A percentile compares a stretch with the other conserved stretches of the same genome.
Conservation (phyloP, 2,113 vertebrate species). For the Dermatemys mawii region DNA sequence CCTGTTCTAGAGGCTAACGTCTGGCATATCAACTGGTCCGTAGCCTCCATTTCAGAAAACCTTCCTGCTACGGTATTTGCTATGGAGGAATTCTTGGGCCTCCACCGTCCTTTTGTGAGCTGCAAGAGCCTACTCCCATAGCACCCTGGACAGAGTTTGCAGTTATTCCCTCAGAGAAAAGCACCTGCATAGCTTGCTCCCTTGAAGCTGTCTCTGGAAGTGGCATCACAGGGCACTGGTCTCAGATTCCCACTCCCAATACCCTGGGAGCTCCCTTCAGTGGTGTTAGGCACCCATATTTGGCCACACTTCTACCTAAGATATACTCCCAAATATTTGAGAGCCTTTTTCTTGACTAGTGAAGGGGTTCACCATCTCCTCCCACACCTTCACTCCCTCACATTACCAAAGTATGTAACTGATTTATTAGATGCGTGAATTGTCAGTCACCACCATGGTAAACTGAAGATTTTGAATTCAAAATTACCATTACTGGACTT, state of each 20-base stretch:
- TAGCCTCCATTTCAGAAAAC: background rate
- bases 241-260: no score
- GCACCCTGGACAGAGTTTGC: background rate
- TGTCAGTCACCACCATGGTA: background rate
- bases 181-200: no score
- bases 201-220: no score
- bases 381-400: no score
- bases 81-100: background rate
- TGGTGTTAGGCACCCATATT: no score
- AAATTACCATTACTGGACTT: background rate
- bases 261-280: no score
- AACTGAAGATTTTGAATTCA: background rate
- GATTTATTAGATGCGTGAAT: background rate
- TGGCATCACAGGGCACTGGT: background rate
- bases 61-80: background rate
- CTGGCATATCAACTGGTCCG: background rate
- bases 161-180: background rate
- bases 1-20: background rate
- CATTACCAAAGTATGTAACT: background rate
- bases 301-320: no score
- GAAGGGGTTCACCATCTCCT: no score
- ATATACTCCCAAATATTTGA: no score
- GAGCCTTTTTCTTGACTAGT: no score
- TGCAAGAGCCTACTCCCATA: background rate
- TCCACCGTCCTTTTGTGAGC: no score